Evolutionary conservation across 2,797 vertebrate species (phyloP), one percentile per base, ranked within the genome.

Genomic region (Manis pentadactyla): DNA sequence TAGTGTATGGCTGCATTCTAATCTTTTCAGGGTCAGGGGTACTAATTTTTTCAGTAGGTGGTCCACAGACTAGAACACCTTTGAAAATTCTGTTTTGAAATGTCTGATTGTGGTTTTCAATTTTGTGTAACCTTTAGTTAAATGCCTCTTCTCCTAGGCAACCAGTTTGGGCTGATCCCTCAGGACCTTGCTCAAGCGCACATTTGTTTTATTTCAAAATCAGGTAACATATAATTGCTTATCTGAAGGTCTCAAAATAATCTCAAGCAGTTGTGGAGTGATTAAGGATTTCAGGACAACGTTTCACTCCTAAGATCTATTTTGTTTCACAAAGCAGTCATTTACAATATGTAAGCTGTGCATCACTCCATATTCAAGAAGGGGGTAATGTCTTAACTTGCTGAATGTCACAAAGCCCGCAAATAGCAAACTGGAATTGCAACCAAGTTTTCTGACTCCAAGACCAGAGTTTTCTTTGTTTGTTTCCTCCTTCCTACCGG

Each of bases 181-280:
- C 31, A 90, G 49, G 77, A 87, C 17, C 3, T 51, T 53, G 10
- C 12, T 86, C 31, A 92, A 68, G 79, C 74, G 85, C 2, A 42
- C 10, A 68, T 84, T 64, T 90, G 23, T 78, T 88, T 84, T 68
- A 64, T 82, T 96, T 92, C 77, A 95, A 90, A 82, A 83, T 81
- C 51, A 93, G 25, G 86, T 49, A 73, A 53, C 4, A n/a, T 18
- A 27, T 3, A 81, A 74, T 18, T 74, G 12, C 23, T 53, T 69
- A 19, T 34, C 19, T 39, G 21, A 77, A 93, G 18, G 29, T 81
- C 69, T 93, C 14, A 63, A 86, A 86, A 51, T 19, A 15, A 85
- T 53, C 68, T 71, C 9, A 71, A 27, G 27, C 77, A 66, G 88
- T 81, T 73, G 27, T 71, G 46, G 13, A 49, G n/a, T 34, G 34